Base-by-base conservation (phyloP, 2,113 vertebrate species). In the Rhadina sibilatrix region DNA sequence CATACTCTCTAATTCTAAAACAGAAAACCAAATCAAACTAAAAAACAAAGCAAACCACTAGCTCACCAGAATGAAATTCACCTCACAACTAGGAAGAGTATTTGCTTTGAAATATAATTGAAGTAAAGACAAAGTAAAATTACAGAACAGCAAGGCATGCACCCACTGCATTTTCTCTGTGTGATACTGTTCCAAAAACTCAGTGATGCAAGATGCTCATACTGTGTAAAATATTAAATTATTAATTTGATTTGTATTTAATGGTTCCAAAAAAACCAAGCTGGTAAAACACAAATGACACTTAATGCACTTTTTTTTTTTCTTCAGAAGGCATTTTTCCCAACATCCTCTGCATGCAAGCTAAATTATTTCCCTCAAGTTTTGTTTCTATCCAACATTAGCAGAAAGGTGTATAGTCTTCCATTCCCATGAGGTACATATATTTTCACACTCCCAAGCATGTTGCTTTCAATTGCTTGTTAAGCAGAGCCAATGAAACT, bases 181-280 rank as follows among this genome's bases (percentile, higher is more conserved):
- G 25, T 52, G 60, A 92, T 92, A 82, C 9, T 93, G 83, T 87
- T 96, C 85, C 93, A 96, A 95, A 95, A 97, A 93, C 69, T 90
- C 93, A 95, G 85, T 92, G 90, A 89, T 89, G 90, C 93, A 96
- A 95, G 93, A 96, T 87, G 83, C 5, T 76, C 88, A 92, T 61
- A 89, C 85, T 93, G 93, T 86, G 85, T 77, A 83, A 95, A 86
- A 83, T 69, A 76, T 64, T 97, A 90, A 97, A 97, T 97, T 97
- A 97, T 97, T 96, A 50, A 97, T 96, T 94, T 57, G 86, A 56
- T 90, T 95, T 95, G 61, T 93, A 89, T 90, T 91, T 95, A 96
- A 92, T 89, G 83, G 90, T 87, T 95, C 56, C 37, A 92, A 77
- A 92, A 93, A 91, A 27, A 4, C 31, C 63, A 88, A 74, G 78